phyloP scores from a whole-genome alignment of 2,113 vertebrate species.

The Athene noctua region DNA sequence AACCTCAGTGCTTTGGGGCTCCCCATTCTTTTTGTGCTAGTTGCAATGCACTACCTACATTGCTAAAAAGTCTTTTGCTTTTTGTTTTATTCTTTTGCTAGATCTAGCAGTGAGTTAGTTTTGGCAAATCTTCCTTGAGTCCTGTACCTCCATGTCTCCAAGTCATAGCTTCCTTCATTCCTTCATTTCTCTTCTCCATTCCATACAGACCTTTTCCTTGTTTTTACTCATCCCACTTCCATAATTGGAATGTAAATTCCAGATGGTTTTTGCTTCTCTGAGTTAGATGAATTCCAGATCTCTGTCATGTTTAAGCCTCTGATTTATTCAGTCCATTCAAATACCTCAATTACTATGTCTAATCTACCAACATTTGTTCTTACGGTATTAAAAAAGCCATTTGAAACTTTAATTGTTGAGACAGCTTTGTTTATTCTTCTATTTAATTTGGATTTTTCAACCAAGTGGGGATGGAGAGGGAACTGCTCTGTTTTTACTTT shows the following conservation, averaged over 20 bases:
- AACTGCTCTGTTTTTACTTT: neutral
- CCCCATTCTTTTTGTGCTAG: neutral
- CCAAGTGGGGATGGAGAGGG: neutral
- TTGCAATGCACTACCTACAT: neutral
- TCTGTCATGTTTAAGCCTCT: neutral
- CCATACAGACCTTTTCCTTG: neutral
- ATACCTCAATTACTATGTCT: neutral
- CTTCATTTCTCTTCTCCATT: neutral
- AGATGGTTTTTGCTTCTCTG: neutral
- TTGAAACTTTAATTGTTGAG: neutral
- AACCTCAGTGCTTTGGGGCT: neutral
- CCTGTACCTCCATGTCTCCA: neutral
- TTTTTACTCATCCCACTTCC: neutral
- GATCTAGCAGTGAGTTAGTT: neutral
- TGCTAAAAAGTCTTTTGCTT: neutral
- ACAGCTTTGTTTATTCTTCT: neutral
- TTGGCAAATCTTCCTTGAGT: neutral
- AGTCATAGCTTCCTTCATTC: neutral
- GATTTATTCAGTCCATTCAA: neutral
- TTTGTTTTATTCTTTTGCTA: neutral
- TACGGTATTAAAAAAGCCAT: neutral
- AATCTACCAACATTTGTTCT: neutral
- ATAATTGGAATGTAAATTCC: slow-evolving; percentile 15
- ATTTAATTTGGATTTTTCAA: neutral
- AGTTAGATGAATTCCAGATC: neutral